These are phyloP conservation scores for Junonia oenone DNA, from an alignment of 2,888 invertebrate genomes.

Conservation along the genomic window DNA sequence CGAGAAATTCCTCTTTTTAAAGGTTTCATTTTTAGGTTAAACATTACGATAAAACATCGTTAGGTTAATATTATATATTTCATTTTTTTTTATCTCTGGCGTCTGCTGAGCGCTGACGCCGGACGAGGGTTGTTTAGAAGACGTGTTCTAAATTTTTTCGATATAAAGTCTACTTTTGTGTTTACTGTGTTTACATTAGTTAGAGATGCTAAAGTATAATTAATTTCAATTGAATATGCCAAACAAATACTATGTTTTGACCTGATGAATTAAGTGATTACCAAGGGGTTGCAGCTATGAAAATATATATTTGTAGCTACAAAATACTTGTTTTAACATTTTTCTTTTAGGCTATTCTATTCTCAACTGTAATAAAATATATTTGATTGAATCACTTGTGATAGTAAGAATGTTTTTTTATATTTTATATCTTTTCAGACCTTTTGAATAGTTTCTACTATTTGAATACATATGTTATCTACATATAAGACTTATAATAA, in stretches of 20 bases:
- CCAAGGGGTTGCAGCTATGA: no score
- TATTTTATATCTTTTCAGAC: no score
- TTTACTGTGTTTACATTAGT: not conserved
- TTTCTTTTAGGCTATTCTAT: no score
- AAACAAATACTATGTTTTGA: not conserved
- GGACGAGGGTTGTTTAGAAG: slow-evolving; percentile 35
- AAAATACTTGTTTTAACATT: no score
- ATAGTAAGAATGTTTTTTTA: no score
- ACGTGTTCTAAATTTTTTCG: not conserved
- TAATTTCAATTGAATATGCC: not conserved
- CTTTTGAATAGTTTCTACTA: no score
- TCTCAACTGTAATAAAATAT: no score
- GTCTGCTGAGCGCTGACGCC: slow-evolving; percentile 46
- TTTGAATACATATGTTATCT: no score
- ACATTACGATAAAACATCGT: slow-evolving; percentile 36
- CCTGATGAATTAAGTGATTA: no score
- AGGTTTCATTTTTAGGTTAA: slow-evolving; percentile 38
- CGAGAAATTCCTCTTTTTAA: slow-evolving; percentile 20
- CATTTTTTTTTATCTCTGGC: slow-evolving; percentile 53
- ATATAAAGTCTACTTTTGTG: not conserved
- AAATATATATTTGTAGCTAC: no score
- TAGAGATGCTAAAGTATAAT: not conserved
- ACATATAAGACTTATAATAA: no score
- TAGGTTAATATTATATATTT: slow-evolving; percentile 60
- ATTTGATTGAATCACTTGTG: no score